Evolutionary conservation across 2,888 invertebrate genomes (phyloP).

Genomic region (Drosophila villosipedis): DNA sequence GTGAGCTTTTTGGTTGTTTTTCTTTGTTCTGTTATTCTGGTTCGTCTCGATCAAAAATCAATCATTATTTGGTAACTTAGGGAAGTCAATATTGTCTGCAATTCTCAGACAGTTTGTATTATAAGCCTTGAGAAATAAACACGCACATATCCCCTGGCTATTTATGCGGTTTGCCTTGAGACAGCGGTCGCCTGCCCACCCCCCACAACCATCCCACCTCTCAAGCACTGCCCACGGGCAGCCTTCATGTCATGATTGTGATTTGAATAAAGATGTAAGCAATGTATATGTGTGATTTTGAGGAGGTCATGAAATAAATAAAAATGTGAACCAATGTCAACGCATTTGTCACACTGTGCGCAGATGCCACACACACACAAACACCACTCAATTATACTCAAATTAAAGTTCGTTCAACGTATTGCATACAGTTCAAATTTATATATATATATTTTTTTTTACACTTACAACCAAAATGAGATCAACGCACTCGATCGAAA

Average conservation of each 20-base stretch:
- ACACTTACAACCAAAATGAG: conserved; percentile 20
- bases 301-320: conserved; percentile 39
- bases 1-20: conserved; percentile 38
- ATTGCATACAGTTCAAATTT: conserved; percentile 46
- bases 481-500: conserved; percentile 45
- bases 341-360: conserved; percentile 37
- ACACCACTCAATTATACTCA: background rate
- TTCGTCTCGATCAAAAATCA: conserved; percentile 26
- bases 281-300: conserved; percentile 35
- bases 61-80: conserved; percentile 17
- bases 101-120: conserved; percentile 11
- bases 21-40: conserved; percentile 15
- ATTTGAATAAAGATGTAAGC: conserved; percentile 65
- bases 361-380: conserved; percentile 7
- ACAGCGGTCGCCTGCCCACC: conserved; percentile 14
- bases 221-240: conserved; percentile 11
- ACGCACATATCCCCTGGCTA: conserved; percentile 19
- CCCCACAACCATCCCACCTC: conserved; percentile 2
- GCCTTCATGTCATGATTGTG: conserved; percentile 34
- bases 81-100: conserved; percentile 29
- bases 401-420: conserved; percentile 71
- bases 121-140: conserved; percentile 4
- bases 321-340: conserved; percentile 62
- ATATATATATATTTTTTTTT: background rate
- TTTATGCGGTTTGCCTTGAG: conserved; percentile 65